Base-by-base conservation (phyloP, 2,797 vertebrate species). In the Pelobates cultripes region DNA sequence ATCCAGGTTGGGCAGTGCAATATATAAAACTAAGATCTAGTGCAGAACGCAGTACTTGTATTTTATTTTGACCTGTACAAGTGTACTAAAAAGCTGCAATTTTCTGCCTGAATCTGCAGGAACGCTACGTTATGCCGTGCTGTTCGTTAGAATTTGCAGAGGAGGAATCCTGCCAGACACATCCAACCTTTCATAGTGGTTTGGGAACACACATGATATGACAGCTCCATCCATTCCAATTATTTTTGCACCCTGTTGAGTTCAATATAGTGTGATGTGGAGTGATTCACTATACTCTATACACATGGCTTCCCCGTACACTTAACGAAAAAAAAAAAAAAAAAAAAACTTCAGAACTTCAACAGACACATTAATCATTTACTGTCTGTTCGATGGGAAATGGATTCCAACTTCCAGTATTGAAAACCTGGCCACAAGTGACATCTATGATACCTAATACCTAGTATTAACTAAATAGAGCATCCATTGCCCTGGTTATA, bases 371-470 rank as follows among this genome's bases (percentile, higher is more conserved):
- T 74, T 66, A 70, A 15, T 51, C 77, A 43, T 61, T 71, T 61
- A 72, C 41, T 0, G 74, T 78, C 70, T 3, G 1, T 28, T 82
- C 79, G 68, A 51, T 13, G 1, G 0, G 3, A 81, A 72, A 82
- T 77, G 75, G 70, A 84, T 15, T 79, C 66, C 3, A 55, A 64
- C 81, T 53, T 14, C 64, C 75, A 70, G 64, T 79, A 84, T 80
- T 71, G 72, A 66, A 83, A 83, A 75, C 53, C 77, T 75, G n/a
- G 45, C 69, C 68, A 84, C 43, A 80, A 69, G 83, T 43, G 71
- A 69, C 3, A 75, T 53, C 63, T 82, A 63, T 76, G 7, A 74
- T 17, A 84, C 55, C 70, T 44, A 77, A 4, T 1, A 82, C 4
- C 42, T 43, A n/a, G 5, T 71, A 85, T 51, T 80, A 70, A 28